Evolutionary conservation across 2,888 invertebrate species (phyloP), one percentile per base, ranked within the genome.

Genomic region (Leptinotarsa peninsularis): DNA sequence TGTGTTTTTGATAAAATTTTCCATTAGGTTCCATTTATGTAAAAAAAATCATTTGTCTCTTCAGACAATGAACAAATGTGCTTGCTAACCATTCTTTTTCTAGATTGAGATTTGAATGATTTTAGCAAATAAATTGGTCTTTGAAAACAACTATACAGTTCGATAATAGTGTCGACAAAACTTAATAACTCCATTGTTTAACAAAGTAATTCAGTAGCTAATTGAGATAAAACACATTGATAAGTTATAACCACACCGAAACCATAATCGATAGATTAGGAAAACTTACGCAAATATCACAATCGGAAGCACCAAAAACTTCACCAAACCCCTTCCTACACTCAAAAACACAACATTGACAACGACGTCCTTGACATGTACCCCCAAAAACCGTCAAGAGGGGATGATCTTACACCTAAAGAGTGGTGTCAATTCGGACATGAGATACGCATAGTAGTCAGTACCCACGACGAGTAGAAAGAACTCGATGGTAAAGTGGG

Each of bases 331-430:
- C 75, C 75, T 74, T 76, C 74, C 76, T 72, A 72, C 72, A 71
- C 76, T 71, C 72, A 73, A 73, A 75, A 71, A 76, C 76, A 74
- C 72, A 78, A 81, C 79, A 82, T 83, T 85, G 84, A 86, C 85
- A 83, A 77, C 67, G 67, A 70, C 83, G 87, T 87, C 88, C 88
- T 87, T 87, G 88, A 84, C 82, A 81, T 71, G 80, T 86, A 85
- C 87, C 87, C 85, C 87, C 86, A 81, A 82, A 84, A 76, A 69
- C 69, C 69, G 71, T 80, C 86, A 85, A 86, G 87, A 84, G 87
- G 87, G 87, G 87, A 85, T 85, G 86, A 80, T 77, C 60, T 63
- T 66, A 77, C 77, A 77, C 78, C 71, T 76, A 77, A 80, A 74
- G 72, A 76, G 79, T 79, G 79, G 79, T 79, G 75, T 68, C 75